Evolutionary conservation across 2,888 invertebrate species (phyloP), one percentile per base, ranked within the genome.

Genomic region (Leucania comma): DNA sequence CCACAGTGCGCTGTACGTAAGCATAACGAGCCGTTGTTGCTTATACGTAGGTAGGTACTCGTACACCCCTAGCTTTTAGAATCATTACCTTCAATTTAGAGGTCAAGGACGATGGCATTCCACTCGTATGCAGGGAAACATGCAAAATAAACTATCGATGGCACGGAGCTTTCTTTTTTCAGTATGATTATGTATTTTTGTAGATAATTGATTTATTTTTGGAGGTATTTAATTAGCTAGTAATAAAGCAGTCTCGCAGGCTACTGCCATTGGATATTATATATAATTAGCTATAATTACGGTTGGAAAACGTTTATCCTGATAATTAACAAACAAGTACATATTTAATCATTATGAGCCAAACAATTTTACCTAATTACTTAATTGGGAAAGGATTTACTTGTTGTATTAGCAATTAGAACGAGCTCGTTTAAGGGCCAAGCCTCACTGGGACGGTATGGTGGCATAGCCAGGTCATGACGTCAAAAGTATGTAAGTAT

Each of bases 111-210:
- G 22, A 53, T 60, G 20, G 26, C 35, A 35, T 48, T 63, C 26
- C 46, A 48, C 12, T 61, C 42, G 48, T 32, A 64, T 64, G 26
- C 46, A 60, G 60, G 53, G 51, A 66, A 67, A 68, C 35, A 64
- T 50, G 67, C 46, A 58, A 50, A 53, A 56, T 57, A 57, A 58
- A 66, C 35, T 62, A 66, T 65, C 42, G 6, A 48, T 35, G 32
- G n/a, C 50, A 72, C 32, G n/a, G 6, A 58, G 29, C 61, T 61
- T 77, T 72, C 38, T 64, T 75, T 68, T 65, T 78, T 72, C 17
- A 48, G 29, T 51, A 72, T 56, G 56, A 14, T 42, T 64, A 17
- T 65, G 60, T 64, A 57, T 65, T 78, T 53, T 78, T 65, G 38
- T 50, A 57, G n/a, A n/a, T n/a, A n/a, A 57, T 10, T n/a, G 38